These are phyloP conservation scores for Lasioglossum figueresi DNA, from an alignment of 2,888 invertebrate species.

Conservation along the genomic window DNA sequence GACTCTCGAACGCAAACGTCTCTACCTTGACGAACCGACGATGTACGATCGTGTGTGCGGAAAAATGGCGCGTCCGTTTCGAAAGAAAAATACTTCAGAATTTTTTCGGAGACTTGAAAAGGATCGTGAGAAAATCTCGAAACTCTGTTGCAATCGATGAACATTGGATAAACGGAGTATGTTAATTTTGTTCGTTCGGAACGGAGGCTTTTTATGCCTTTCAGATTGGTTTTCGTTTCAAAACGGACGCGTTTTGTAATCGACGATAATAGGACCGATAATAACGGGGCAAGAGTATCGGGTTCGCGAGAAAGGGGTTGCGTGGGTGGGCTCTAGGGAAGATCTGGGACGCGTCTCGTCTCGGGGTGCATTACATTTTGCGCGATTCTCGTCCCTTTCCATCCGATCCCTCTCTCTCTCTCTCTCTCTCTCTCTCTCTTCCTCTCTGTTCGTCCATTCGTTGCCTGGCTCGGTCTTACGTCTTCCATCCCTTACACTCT, in stretches of 20 bases:
- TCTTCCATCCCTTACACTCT: neutral
- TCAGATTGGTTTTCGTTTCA: neutral
- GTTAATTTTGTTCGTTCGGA: neutral
- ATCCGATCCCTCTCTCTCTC: neutral
- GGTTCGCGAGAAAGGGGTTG: conserved; percentile 39
- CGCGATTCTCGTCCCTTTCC: neutral
- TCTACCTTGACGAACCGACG: neutral
- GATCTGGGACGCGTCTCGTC: conserved; percentile 23
- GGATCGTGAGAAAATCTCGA: no score
- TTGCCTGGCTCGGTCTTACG: neutral
- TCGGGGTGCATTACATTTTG: neutral
- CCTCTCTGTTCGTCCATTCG: neutral
- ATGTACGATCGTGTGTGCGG: neutral
- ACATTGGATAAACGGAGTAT: neutral
- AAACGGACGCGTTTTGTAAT: neutral
- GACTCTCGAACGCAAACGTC: conserved; percentile 3
- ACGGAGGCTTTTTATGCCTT: neutral
- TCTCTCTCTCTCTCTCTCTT: no score
- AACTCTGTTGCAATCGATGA: no score
- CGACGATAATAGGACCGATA: conserved; percentile 29
- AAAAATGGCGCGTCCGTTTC: neutral
- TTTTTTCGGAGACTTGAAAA: neutral
- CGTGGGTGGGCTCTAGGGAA: conserved; percentile 21
- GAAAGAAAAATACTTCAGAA: neutral
- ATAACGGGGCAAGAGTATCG: conserved; percentile 40